Evolutionary conservation across 2,797 vertebrate genomes (phyloP), one percentile per base, ranked within the genome.

Genomic region (Heterohyrax brucei): DNA sequence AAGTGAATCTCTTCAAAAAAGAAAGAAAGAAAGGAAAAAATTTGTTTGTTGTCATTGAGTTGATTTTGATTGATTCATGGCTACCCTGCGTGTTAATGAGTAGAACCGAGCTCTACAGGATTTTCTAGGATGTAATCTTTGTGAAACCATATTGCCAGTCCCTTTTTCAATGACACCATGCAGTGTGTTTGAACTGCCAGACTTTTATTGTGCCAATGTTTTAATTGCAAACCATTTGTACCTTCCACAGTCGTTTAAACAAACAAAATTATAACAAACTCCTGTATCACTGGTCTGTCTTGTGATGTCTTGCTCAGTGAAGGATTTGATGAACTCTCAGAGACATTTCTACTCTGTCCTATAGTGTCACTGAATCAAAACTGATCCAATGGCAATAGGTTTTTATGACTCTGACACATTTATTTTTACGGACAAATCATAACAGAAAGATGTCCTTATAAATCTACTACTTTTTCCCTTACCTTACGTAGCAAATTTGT

Each of bases 371-470:
- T 24, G 22, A 28, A 8, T 64, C 24, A 28, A 26, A 64, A 28
- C 28, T 28, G 30, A n/a, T 13, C 33, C 30, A 14, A 33, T n/a
- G n/a, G 30, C n/a, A 16, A n/a, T 70, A 16, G 66, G 66, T n/a
- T 70, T 70, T 16, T 83, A 26, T 44, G 48, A 75, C 19, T 79
- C 48, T 70, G 22, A 77, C 7, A 14, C n/a, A 10, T 26, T 39
- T 76, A 83, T 95, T 90, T 92, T 89, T 64, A 33, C 87, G 56
- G 9, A 92, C 70, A 87, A 76, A 50, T 62, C 62, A 56, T 87
- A 87, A 70, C 2, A 64, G 26, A 92, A 89, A 72, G 26, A 46
- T 53, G 4, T 62, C 56, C 61, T 81, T 91, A 26, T 33, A 78
- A 44, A 70, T 16, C 72, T 87, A 24, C 9, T 72, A 1, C 30